A percentile compares a stretch with the other conserved stretches of the same genome.
Evolutionary conservation across 2,797 vertebrate species (phyloP).

Genomic region (Naso thynnoides): DNA sequence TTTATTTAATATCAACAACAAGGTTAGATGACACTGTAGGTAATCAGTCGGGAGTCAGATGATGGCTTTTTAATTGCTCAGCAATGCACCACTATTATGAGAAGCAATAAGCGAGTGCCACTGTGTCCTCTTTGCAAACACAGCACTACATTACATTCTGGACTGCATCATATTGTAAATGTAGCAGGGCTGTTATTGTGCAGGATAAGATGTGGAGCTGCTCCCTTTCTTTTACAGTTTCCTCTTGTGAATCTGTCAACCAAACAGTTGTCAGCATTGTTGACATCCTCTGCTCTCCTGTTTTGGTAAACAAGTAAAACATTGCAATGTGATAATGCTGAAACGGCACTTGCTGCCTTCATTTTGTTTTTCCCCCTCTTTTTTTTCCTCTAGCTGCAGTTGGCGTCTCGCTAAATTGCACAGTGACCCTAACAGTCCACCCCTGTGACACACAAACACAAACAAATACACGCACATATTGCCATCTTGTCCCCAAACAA

Average conservation of each 20-base stretch:
- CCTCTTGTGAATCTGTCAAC: constrained; percentile 59
- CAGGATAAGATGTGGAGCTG: constrained; percentile 46
- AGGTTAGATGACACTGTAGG: constrained; percentile 72
- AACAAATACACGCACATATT: constrained; percentile 21
- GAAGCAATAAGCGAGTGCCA: constrained; percentile 61
- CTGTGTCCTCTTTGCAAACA: constrained; percentile 69
- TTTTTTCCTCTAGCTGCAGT: constrained; percentile 41
- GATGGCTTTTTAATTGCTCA: constrained; percentile 81
- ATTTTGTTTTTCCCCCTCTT: constrained; percentile 38
- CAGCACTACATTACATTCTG: constrained; percentile 58
- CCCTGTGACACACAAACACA: constrained; percentile 38
- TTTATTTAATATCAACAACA: constrained; percentile 78
- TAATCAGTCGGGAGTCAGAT: constrained; percentile 77
- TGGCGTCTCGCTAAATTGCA: constrained; percentile 72
- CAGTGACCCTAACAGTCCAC: constrained; percentile 66
- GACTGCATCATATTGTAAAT: constrained; percentile 55
- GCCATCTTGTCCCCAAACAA: constrained; percentile 61
- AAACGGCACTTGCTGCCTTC: constrained; percentile 51
- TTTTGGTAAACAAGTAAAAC: constrained; percentile 65
- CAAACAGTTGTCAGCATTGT: constrained; percentile 69
- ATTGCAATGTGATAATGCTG: constrained; percentile 60
- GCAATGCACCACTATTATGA: constrained; percentile 69
- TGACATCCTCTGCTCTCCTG: constrained; percentile 61
- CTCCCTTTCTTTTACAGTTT: constrained; percentile 42
- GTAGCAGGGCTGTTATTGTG: constrained; percentile 50